Base-by-base conservation (phyloP, 1,140 invertebrate species). In the Thaumatotibia leucotreta region DNA sequence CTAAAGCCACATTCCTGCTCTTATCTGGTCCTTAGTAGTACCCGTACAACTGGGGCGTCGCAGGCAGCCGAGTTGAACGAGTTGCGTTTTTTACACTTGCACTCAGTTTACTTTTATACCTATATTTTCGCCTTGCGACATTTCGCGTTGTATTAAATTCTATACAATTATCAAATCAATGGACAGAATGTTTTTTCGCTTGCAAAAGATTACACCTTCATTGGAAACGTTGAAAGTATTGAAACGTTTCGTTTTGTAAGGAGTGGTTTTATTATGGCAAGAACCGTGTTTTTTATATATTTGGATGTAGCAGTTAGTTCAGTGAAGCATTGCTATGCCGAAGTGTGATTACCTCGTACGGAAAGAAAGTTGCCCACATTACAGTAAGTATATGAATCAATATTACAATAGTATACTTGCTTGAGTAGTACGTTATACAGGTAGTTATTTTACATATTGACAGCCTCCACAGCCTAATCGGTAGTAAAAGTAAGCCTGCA, bases 11-110 rank as follows among this genome's bases (percentile, higher is more conserved):
- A 62, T 62, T 58, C 31, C n/a, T 64, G 32, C 20, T 71, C 69
- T 65, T 67, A 68, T 69, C 68, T 58, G n/a, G 68, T 76, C 70
- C 70, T 70, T 76, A 67, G 64, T 54, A 64, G 39, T 70, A 71
- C 61, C 72, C 68, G 65, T 65, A 67, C 69, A 77, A 79, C 66
- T 76, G 68, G 76, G 64, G 22, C 74, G 68, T 22, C 50, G 50
- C 29, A 66, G 31, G 68, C 74, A 73, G 69, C 66, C 39, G 68
- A 73, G 45, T 72, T 32, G 72, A 78, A 78, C 74, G 72, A 52
- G 61, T 75, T 77, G 71, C 61, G 71, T 75, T 76, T 73, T 58
- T 77, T 74, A 69, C 66, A 71, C 66, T 61, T 61, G 39, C 65
- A 70, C 68, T 54, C 72, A n/a, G 27, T 66, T 52, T 20, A 68